phyloP scores from a whole-genome alignment of 2,888 invertebrate species.

The Girardia tigrina region DNA sequence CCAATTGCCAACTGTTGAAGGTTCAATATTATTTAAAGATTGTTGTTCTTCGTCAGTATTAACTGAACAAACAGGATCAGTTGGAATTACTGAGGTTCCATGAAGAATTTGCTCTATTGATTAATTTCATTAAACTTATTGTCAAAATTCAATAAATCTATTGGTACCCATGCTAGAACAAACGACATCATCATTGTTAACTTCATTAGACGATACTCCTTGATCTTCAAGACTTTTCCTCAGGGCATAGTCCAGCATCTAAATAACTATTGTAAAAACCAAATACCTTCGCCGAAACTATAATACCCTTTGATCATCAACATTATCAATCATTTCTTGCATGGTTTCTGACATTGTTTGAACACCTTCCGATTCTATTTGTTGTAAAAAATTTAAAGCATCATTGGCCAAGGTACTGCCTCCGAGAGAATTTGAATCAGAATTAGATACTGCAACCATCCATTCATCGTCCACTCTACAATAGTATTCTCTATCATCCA shows the following conservation, averaged over 20 bases:
- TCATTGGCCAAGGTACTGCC: slow-evolving; percentile 19
- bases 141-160: neutral
- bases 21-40: neutral
- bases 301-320: neutral
- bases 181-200: neutral
- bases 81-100: neutral
- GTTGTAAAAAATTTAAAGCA: neutral
- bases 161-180: neutral
- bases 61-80: neutral
- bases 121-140: neutral
- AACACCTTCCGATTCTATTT: neutral
- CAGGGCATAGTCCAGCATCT: neutral
- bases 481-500: slow-evolving; percentile 17
- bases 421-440: neutral
- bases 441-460: neutral
- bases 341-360: neutral
- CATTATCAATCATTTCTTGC: slow-evolving; percentile 19
- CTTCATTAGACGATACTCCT: slow-evolving; percentile 1
- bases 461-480: slow-evolving; percentile 11
- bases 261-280: neutral
- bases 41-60: neutral
- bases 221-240: slow-evolving; percentile 18
- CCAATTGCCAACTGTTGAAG: neutral
- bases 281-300: neutral
- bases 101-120: neutral